Evolutionary conservation across 2,113 vertebrate species (phyloP).

Genomic region (Entosphenus tridentatus): DNA sequence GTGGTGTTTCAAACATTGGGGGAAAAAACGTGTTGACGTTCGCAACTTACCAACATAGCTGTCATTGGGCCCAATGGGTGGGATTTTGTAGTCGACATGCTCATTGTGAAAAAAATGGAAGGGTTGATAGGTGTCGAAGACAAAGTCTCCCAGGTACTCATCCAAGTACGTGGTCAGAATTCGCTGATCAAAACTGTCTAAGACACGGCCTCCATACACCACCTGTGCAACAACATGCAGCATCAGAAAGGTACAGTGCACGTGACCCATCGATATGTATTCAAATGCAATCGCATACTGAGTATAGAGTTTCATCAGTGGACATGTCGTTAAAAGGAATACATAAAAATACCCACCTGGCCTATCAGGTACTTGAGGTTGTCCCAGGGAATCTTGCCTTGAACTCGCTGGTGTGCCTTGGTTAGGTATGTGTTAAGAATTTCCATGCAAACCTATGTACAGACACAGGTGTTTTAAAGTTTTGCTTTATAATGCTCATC

Average conservation of each 20-base stretch:
- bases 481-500: neutral
- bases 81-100: slow-evolving; percentile 56
- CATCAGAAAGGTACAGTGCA: too few species aligned
- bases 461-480: neutral
- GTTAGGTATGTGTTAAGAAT: slow-evolving; percentile 67
- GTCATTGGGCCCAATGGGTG: slow-evolving; percentile 29
- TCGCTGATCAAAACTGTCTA: slow-evolving; percentile 76
- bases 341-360: slow-evolving; percentile 33
- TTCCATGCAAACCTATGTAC: slow-evolving; percentile 64
- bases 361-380: slow-evolving; percentile 84
- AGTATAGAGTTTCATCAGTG: too few species aligned
- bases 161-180: slow-evolving; percentile 77
- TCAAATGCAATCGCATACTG: too few species aligned
- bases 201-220: slow-evolving; percentile 72
- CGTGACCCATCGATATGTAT: too few species aligned
- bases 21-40: too few species aligned
- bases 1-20: too few species aligned
- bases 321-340: too few species aligned
- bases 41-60: slow-evolving; percentile 43
- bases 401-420: slow-evolving; percentile 44
- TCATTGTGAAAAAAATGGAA: slow-evolving; percentile 58
- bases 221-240: slow-evolving; percentile 26
- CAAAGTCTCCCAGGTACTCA: slow-evolving; percentile 74
- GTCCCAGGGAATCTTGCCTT: slow-evolving; percentile 56
- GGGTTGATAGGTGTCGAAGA: slow-evolving; percentile 55